Base-by-base conservation (phyloP, 2,797 vertebrate genomes). In the Dendrocincla fuliginosa region DNA sequence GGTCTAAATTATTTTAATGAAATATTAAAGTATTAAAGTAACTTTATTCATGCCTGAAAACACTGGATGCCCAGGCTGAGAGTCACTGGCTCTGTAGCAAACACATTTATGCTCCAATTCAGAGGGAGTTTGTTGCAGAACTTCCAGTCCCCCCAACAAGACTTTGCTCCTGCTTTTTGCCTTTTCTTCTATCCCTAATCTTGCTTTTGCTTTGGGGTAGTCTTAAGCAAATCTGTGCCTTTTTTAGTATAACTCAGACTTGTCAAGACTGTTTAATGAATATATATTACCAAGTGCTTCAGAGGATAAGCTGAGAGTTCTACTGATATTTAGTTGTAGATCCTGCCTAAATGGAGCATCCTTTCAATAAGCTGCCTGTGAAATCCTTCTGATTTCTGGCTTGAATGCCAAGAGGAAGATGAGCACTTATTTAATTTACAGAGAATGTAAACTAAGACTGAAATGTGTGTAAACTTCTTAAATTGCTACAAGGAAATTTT, bases 1-100 rank as follows among this genome's bases (percentile, higher is more conserved):
- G 37, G 27, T 42, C 73, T 89, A 71, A 83, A 84, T 94, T 61
- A 75, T 60, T 92, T 83, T 71, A 95, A 95, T 95, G 55, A 87
- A 79, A 77, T 91, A 91, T 63, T 93, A 33, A 93, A 92, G 56
- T 84, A 79, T 55, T 77, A 47, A 79, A 82, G 71, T 64, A 75
- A 71, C 35, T 90, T 59, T 30, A 56, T 77, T 57, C n/a, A 24
- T 73, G 75, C 68, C 65, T 83, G 82, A 67, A 52, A 82, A 35
- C 18, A 3, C 33, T 49, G 70, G 50, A 10, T 4, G 5, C 37
- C 0, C 0, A 67, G 65, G n/a, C 79, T 77, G 85, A 77, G 64
- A 18, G 37, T 80, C 13, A 5, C 52, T 17, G 22, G 11, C 41
- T 60, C 59, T 50, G 27, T 46, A 74, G 41, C 42, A 33, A 57